A percentile compares a stretch with the other conserved stretches of the same genome.
Conservation (phyloP, 2,797 vertebrate genomes). For the Hippocampus kuda region DNA sequence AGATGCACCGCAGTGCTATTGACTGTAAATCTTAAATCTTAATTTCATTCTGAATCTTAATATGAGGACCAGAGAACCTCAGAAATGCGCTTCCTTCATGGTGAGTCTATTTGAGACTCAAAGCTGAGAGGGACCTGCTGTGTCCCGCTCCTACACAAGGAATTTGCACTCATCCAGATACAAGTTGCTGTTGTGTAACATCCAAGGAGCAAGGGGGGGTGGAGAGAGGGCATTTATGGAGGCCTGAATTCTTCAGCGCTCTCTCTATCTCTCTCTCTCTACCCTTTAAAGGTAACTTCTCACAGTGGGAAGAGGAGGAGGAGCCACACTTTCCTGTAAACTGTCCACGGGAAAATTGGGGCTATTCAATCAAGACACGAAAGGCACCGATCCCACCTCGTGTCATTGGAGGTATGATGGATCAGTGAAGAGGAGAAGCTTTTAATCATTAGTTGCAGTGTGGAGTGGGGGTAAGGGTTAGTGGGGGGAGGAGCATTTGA, state of each 20-base stretch:
- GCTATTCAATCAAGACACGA: slow-evolving; percentile 61
- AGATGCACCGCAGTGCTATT: background rate
- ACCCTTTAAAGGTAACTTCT: slow-evolving; percentile 60
- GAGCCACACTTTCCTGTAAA: slow-evolving; percentile 52
- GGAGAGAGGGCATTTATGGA: background rate
- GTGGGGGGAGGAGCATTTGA: slow-evolving; percentile 19
- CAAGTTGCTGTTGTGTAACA: slow-evolving; percentile 44
- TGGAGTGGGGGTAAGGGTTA: background rate
- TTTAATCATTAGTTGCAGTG: background rate
- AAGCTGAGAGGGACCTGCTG: background rate
- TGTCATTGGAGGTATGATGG: slow-evolving; percentile 42
- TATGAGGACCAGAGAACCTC: background rate
- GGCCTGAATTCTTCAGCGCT: background rate
- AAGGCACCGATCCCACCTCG: slow-evolving; percentile 42
- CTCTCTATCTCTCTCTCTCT: slow-evolving; percentile 16
- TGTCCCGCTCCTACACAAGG: slow-evolving; percentile 31
- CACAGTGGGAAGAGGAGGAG: slow-evolving; percentile 26
- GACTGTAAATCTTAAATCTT: background rate
- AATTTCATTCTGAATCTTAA: background rate
- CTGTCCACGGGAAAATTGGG: slow-evolving; percentile 9
- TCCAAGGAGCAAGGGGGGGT: slow-evolving; percentile 32
- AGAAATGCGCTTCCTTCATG: background rate
- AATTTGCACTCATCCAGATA: slow-evolving; percentile 42
- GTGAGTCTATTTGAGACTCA: background rate
- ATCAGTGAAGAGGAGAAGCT: slow-evolving; percentile 17